phyloP scores from a whole-genome alignment of 2,888 invertebrate genomes.

The Thysanoteuthis rhombus region DNA sequence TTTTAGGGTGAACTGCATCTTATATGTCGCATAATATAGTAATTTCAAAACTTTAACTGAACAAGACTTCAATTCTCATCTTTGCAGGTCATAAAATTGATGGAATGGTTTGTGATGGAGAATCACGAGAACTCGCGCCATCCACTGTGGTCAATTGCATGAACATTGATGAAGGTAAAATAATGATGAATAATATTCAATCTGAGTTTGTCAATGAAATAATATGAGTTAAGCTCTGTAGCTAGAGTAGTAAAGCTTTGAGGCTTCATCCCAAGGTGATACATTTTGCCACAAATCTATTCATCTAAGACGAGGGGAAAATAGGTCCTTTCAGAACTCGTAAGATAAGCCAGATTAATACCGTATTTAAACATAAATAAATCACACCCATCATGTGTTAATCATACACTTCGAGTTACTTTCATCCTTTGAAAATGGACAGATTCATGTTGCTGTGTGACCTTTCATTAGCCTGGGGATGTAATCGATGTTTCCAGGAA shows the following conservation, averaged over 20 bases:
- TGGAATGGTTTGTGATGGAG: slow-evolving; percentile 51
- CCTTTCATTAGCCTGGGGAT: no score
- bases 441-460: no score
- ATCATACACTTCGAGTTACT: no score
- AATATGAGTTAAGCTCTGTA: background rate
- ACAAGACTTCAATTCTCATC: background rate
- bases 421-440: no score
- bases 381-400: background rate
- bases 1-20: no score
- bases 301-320: no score
- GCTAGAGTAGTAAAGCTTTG: background rate
- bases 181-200: background rate
- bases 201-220: no score
- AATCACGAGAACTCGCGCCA: slow-evolving; percentile 46
- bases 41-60: background rate
- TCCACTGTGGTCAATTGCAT: slow-evolving; percentile 53
- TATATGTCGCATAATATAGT: background rate
- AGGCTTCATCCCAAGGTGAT: background rate
- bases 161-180: slow-evolving; percentile 50
- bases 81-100: slow-evolving; percentile 47
- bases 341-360: no score
- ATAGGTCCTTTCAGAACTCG: no score
- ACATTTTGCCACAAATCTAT: no score
- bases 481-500: no score
- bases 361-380: background rate